Percentiles rank a stretch among this genome's conserved stretches.
These are phyloP conservation scores for Laticauda colubrina DNA, from an alignment of 2,113 vertebrate species.

Conservation along the genomic window DNA sequence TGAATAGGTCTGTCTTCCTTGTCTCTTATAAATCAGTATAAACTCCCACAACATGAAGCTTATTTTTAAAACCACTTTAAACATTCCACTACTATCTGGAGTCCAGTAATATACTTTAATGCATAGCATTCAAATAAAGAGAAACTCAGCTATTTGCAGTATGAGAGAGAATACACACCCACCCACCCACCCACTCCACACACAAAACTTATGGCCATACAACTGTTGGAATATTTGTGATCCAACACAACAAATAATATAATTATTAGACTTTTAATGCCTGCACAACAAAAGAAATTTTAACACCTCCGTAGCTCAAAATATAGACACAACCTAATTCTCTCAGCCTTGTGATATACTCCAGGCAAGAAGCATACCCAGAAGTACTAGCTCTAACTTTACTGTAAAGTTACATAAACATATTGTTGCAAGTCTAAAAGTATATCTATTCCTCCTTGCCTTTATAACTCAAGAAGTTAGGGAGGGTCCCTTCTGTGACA, in stretches of 20 bases:
- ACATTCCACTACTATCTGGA: background rate
- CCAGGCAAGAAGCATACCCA: background rate
- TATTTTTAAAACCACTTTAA: background rate
- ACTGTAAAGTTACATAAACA: background rate
- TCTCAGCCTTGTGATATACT: background rate
- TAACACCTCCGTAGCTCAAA: background rate
- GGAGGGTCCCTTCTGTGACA: background rate
- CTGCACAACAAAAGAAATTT: background rate
- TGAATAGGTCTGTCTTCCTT: constrained; percentile 1
- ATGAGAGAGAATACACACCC: background rate
- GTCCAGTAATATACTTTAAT: background rate
- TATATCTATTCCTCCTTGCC: background rate
- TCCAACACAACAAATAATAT: background rate
- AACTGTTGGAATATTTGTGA: background rate
- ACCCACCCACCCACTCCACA: too few relatives aligned
- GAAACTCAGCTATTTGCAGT: background rate
- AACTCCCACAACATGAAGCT: background rate
- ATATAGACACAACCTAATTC: background rate
- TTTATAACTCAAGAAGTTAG: background rate
- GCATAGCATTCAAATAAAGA: background rate
- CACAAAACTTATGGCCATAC: background rate
- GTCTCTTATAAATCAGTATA: background rate
- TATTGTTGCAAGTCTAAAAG: background rate
- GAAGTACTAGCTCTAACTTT: background rate
- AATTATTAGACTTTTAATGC: background rate